phyloP scores from a whole-genome alignment of 2,888 invertebrate genomes.

The Stenodema calcarata region DNA sequence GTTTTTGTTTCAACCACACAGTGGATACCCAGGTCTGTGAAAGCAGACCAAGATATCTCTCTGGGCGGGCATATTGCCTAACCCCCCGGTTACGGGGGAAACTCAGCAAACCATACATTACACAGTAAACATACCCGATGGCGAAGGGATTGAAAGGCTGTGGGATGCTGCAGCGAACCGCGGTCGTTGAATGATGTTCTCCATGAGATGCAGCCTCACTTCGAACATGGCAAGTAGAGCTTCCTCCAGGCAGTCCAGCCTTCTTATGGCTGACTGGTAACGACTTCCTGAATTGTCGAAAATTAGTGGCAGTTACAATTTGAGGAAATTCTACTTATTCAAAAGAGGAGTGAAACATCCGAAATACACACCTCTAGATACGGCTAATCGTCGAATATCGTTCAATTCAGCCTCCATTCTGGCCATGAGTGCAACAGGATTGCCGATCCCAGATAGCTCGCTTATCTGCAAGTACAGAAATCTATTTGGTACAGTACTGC shows the following conservation, averaged over 20 bases:
- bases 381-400: neutral
- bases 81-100: no score
- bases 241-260: conserved; percentile 18
- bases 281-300: neutral
- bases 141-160: neutral
- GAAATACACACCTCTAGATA: conserved; percentile 2
- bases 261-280: conserved; percentile 6
- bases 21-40: no score
- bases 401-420: conserved; percentile 8
- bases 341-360: no score
- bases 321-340: no score
- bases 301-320: no score
- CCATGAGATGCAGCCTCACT: conserved; percentile 19
- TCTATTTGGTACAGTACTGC: no score
- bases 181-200: conserved; percentile 7
- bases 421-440: conserved; percentile 16
- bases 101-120: no score
- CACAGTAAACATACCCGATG: neutral
- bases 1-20: no score
- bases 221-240: conserved; percentile 23
- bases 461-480: neutral
- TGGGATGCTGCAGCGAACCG: neutral
- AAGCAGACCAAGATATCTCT: no score
- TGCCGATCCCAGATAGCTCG: neutral
- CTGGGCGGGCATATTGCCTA: no score